phyloP scores from a whole-genome alignment of 2,888 invertebrate genomes.

The Caenorhabditis afra region DNA sequence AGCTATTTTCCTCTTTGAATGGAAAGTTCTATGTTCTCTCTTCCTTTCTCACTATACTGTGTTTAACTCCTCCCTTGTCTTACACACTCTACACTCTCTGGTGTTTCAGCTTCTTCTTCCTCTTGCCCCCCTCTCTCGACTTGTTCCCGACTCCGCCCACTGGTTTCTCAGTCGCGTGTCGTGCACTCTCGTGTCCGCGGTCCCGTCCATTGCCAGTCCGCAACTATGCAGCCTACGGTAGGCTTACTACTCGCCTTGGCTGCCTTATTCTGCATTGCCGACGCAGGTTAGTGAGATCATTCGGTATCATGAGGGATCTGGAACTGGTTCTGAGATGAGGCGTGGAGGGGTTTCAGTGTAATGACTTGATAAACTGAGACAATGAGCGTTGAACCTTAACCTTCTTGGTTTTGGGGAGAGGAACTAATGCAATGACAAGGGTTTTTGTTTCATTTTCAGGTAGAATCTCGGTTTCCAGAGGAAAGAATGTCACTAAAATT shows the following conservation, averaged over 20 bases:
- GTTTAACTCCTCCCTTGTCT: slow-evolving; percentile 29
- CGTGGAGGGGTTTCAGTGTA: slow-evolving; percentile 9
- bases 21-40: slow-evolving; percentile 28
- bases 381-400: slow-evolving; percentile 10
- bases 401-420: background rate
- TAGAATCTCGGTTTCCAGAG: slow-evolving; percentile 66
- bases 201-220: slow-evolving; percentile 48
- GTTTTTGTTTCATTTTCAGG: slow-evolving; percentile 48
- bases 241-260: slow-evolving; percentile 46
- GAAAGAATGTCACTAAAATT: slow-evolving; percentile 67
- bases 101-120: slow-evolving; percentile 51
- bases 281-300: slow-evolving; percentile 43
- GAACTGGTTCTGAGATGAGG: slow-evolving; percentile 37
- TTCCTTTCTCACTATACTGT: slow-evolving; percentile 42
- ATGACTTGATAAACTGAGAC: slow-evolving; percentile 10
- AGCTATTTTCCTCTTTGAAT: slow-evolving; percentile 13
- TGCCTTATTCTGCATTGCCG: slow-evolving; percentile 48
- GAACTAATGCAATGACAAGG: background rate
- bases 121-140: slow-evolving; percentile 43
- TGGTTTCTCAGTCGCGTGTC: slow-evolving; percentile 47
- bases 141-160: slow-evolving; percentile 56
- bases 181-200: slow-evolving; percentile 55
- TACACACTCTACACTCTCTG: slow-evolving; percentile 20
- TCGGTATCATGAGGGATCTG: slow-evolving; percentile 2
- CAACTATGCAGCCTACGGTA: slow-evolving; percentile 57